Percentiles rank a stretch among this genome's conserved stretches.
Evolutionary conservation across 2,113 vertebrate genomes (phyloP).

Genomic region (Bubo blakistoni): DNA sequence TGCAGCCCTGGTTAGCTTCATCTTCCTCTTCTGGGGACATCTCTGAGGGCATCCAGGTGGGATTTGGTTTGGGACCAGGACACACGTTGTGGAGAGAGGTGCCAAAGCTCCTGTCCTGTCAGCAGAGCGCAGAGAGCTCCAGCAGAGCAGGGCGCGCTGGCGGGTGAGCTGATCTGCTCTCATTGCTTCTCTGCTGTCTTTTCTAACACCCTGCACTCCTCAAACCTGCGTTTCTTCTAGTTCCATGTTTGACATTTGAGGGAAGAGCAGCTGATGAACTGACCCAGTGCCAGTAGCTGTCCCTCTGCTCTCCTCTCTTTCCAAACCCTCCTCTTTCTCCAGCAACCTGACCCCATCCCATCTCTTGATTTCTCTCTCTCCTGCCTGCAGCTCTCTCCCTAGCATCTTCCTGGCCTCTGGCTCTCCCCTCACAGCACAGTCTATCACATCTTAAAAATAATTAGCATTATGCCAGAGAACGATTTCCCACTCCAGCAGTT

Average conservation of each 20-base stretch:
- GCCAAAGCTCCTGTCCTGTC: not conserved
- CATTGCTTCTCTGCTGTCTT: not conserved
- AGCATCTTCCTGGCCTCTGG: not conserved
- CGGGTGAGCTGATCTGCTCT: not conserved
- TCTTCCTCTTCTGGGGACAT: not conserved
- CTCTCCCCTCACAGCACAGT: not conserved
- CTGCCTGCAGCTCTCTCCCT: not conserved
- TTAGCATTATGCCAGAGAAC: not conserved
- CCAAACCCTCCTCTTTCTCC: not conserved
- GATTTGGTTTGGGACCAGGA: not conserved
- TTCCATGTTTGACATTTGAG: not conserved
- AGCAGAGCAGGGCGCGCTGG: not conserved
- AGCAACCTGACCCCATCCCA: not conserved
- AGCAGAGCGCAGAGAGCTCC: not conserved
- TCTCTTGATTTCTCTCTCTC: not conserved
- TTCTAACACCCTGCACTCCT: not conserved
- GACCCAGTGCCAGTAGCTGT: not conserved
- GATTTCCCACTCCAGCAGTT: not conserved
- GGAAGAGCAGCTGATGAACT: not conserved
- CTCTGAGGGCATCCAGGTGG: not conserved
- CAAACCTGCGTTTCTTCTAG: not conserved
- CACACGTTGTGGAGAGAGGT: accelerated
- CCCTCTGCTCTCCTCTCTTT: not conserved
- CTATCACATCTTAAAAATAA: not conserved
- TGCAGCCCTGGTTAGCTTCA: not conserved